Base-by-base conservation (phyloP, 2,113 vertebrate genomes). In the Otocyon megalotis region DNA sequence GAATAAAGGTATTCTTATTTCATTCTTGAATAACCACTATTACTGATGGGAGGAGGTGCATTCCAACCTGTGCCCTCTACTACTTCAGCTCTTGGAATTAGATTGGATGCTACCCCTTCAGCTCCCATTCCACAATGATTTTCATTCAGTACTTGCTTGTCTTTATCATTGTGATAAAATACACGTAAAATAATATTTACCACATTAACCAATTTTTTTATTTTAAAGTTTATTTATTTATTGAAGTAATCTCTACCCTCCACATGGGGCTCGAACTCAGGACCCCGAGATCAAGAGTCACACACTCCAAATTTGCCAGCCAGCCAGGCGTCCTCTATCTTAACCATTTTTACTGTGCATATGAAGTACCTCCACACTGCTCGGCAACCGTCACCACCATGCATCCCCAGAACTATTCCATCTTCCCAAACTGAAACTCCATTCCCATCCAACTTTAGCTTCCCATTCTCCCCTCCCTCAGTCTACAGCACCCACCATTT, bases 1-100 rank as follows among this genome's bases (percentile, higher is more conserved):
- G 37, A 74, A 74, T 74, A 24, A 26, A 92, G 92, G 5, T 32
- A 43, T 53, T 82, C 72, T 90, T 67, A 77, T 82, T 87, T 92
- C 53, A 71, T 91, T 98, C 60, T 97, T 85, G 92, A 94, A 43
- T 26, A 58, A 67, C n/a, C 37, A 28, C 74, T 53, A n/a, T 76
- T 90, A 69, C 14, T 72, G 83, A 69, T 28, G 71, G 37, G 24
- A 72, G 26, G 5, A 72, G 26, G 5, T 10, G 5, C 20, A 15
- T 48, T 65, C 43, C 54, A 37, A 6, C 5, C 5, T 26, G 5
- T 76, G 20, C 43, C 19, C 24, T 56, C 37, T 28, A 56, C 53
- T 77, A 24, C 13, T 88, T 56, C 63, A 88, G 69, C 74, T 32
- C 24, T 80, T 81, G 37, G 26, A 74, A 63, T 65, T 58, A 86